Evolutionary conservation across 2,113 vertebrate genomes (phyloP).

Genomic region (Ornithorhynchus anatinus): DNA sequence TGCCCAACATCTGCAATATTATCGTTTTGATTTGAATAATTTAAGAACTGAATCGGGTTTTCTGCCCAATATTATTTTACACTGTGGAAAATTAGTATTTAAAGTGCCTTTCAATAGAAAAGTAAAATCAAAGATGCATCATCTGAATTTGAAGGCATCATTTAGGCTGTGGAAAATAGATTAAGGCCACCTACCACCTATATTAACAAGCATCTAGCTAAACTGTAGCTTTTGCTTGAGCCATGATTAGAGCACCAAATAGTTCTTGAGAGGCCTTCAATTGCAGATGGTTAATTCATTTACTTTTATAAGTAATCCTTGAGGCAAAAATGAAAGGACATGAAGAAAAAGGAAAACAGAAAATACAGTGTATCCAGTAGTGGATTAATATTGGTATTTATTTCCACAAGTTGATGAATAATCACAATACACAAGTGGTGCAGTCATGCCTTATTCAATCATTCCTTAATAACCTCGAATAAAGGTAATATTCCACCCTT

Average conservation of each 20-base stretch:
- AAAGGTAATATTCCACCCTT: neutral
- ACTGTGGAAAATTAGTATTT: conserved; percentile 21
- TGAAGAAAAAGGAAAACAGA: neutral
- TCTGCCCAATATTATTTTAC: neutral
- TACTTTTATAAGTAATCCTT: neutral
- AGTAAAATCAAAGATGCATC: conserved; percentile 11
- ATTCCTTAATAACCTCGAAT: neutral
- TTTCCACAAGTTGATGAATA: neutral
- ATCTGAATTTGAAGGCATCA: conserved; percentile 35
- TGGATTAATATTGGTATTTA: neutral
- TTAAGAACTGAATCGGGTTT: neutral
- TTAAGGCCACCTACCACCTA: conserved; percentile 20
- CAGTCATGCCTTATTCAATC: neutral
- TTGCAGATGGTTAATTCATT: conserved; percentile 19
- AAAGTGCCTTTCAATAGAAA: conserved; percentile 2
- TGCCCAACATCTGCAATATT: neutral
- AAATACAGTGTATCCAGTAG: neutral
- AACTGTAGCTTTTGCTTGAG: neutral
- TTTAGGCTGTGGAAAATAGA: neutral
- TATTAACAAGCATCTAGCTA: neutral
- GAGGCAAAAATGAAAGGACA: neutral
- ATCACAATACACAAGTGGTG: neutral
- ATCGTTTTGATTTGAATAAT: neutral
- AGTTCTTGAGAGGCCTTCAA: conserved; percentile 11
- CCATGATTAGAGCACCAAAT: neutral